A percentile compares a stretch with the other conserved stretches of the same genome.
Evolutionary conservation across 2,113 vertebrate species (phyloP).

Genomic region (Myrmecobius fasciatus): DNA sequence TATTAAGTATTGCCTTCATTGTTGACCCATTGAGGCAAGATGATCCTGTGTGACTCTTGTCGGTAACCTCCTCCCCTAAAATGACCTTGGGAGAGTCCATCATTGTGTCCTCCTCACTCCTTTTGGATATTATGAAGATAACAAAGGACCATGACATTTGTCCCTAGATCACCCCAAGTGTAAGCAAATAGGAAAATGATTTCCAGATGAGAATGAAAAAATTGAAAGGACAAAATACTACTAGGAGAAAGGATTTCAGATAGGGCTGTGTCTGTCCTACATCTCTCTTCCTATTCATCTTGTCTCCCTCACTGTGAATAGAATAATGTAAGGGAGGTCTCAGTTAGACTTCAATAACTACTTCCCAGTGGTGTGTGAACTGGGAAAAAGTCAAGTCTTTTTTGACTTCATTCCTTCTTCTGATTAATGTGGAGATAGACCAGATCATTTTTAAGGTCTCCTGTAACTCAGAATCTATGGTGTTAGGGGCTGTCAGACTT

Average conservation of each 20-base stretch:
- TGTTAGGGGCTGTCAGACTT: background rate
- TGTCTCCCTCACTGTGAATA: background rate
- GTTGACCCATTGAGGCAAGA: background rate
- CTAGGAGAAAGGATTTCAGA: background rate
- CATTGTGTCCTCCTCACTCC: background rate
- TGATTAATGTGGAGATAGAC: background rate
- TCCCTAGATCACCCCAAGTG: background rate
- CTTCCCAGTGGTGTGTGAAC: background rate
- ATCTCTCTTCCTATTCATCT: background rate
- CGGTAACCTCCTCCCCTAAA: background rate
- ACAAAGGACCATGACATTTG: background rate
- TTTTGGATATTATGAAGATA: background rate
- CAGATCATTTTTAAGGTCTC: background rate
- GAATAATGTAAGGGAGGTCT: background rate
- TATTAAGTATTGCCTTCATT: background rate
- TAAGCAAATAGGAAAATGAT: background rate
- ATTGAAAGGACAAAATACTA: background rate
- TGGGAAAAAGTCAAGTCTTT: background rate
- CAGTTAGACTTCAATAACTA: background rate
- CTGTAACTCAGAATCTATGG: background rate
- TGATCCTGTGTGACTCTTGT: background rate
- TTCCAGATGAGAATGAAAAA: background rate
- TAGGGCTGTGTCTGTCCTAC: background rate
- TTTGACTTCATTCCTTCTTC: background rate
- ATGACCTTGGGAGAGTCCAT: background rate